Conservation (phyloP, 1,140 invertebrate species). For the Formica exsecta region DNA sequence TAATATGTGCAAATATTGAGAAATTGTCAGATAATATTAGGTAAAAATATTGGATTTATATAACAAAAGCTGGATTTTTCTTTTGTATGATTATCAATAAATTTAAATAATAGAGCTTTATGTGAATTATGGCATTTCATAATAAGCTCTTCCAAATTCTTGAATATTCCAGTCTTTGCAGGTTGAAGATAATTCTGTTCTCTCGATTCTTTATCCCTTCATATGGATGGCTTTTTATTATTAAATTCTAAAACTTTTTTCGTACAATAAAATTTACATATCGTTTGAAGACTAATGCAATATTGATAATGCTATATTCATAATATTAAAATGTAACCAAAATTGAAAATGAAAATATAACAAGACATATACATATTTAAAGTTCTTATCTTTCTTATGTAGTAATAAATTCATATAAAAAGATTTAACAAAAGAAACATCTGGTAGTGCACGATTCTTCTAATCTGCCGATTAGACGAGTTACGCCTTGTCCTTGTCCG, state of each 20-base stretch:
- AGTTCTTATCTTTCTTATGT: background rate
- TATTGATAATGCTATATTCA: background rate
- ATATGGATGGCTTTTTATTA: slow-evolving; percentile 36
- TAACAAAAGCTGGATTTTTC: slow-evolving; percentile 22
- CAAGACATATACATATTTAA: background rate
- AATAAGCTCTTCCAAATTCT: slow-evolving; percentile 30
- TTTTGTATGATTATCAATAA: slow-evolving; percentile 24
- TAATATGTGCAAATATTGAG: background rate
- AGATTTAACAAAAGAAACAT: slow-evolving; percentile 3
- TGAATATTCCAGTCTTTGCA: slow-evolving; percentile 20
- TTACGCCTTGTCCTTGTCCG: no score
- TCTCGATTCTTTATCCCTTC: slow-evolving; percentile 24
- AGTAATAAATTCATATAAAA: background rate
- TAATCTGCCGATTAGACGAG: no score
- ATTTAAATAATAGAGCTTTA: slow-evolving; percentile 42
- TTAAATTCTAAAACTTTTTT: slow-evolving; percentile 35
- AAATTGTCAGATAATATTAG: background rate
- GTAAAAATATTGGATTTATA: background rate
- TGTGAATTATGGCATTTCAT: slow-evolving; percentile 6
- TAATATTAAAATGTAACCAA: background rate
- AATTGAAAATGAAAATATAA: background rate
- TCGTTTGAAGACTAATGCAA: background rate
- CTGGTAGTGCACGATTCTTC: background rate
- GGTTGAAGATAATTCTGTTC: slow-evolving; percentile 20
- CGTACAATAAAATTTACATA: background rate